phyloP scores from a whole-genome alignment of 1,140 invertebrate genomes.

The Eupeodes corollae region DNA sequence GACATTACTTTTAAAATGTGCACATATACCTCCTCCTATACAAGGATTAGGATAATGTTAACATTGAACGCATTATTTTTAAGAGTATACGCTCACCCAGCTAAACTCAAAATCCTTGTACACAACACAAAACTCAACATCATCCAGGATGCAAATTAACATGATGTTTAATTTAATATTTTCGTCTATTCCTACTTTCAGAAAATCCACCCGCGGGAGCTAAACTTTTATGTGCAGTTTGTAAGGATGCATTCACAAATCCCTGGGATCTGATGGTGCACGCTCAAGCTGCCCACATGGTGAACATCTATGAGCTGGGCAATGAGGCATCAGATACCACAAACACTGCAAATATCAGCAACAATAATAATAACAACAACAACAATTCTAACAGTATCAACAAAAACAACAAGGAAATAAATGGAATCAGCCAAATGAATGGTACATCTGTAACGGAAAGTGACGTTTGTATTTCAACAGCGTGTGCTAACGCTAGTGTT shows the following conservation, averaged over 20 bases:
- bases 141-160: too few species aligned
- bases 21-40: too few species aligned
- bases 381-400: slow-evolving; percentile 23
- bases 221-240: slow-evolving; percentile 57
- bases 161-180: background rate
- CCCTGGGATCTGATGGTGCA: slow-evolving; percentile 74
- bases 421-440: slow-evolving; percentile 2
- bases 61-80: too few species aligned
- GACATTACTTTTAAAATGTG: too few species aligned
- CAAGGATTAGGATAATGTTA: too few species aligned
- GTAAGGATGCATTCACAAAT: slow-evolving; percentile 62
- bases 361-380: slow-evolving; percentile 27
- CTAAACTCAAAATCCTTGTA: too few species aligned
- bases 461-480: slow-evolving; percentile 9
- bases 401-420: slow-evolving; percentile 17
- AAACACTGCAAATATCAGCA: slow-evolving; percentile 12
- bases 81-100: too few species aligned
- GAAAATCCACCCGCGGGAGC: slow-evolving; percentile 42
- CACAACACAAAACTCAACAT: too few species aligned
- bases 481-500: slow-evolving; percentile 1
- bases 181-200: slow-evolving; percentile 1
- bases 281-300: slow-evolving; percentile 66
- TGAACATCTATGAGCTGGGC: slow-evolving; percentile 68
- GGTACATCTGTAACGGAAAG: background rate
- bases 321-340: slow-evolving; percentile 19